Evolutionary conservation across 2,888 invertebrate genomes (phyloP).

Genomic region (Polietes domitor): DNA sequence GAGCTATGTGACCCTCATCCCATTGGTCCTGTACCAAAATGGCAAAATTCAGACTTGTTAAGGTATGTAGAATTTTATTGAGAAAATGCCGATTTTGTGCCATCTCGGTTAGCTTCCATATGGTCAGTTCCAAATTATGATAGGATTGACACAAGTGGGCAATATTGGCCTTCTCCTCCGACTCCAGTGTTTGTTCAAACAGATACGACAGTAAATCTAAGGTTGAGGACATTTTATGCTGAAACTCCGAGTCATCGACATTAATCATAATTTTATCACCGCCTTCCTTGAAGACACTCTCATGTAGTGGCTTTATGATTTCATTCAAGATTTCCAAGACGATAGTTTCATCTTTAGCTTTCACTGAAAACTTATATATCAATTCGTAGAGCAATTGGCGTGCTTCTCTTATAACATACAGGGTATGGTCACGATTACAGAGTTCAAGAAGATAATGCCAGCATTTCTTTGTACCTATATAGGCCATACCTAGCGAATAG

Average conservation of each 20-base stretch:
- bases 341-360: constrained; percentile 81
- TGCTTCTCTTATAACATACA: constrained; percentile 87
- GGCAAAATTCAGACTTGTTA: constrained; percentile 76
- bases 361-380: constrained; percentile 81
- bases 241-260: constrained; percentile 82
- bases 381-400: constrained; percentile 85
- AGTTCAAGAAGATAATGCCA: constrained; percentile 86
- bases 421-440: constrained; percentile 85
- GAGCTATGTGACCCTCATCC: constrained; percentile 71
- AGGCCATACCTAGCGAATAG: constrained; percentile 85
- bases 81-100: constrained; percentile 78
- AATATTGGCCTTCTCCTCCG: constrained; percentile 78
- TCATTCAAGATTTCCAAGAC: constrained; percentile 83
- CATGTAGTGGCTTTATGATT: constrained; percentile 84
- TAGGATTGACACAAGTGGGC: constrained; percentile 77
- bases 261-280: constrained; percentile 74
- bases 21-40: constrained; percentile 77
- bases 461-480: constrained; percentile 84
- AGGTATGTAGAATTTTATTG: constrained; percentile 73
- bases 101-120: constrained; percentile 79
- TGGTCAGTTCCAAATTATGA: constrained; percentile 75
- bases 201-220: constrained; percentile 83
- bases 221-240: constrained; percentile 83
- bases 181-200: constrained; percentile 82
- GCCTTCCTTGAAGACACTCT: constrained; percentile 81